Conservation (phyloP, 2,113 vertebrate species). For the Charadrius vociferus region DNA sequence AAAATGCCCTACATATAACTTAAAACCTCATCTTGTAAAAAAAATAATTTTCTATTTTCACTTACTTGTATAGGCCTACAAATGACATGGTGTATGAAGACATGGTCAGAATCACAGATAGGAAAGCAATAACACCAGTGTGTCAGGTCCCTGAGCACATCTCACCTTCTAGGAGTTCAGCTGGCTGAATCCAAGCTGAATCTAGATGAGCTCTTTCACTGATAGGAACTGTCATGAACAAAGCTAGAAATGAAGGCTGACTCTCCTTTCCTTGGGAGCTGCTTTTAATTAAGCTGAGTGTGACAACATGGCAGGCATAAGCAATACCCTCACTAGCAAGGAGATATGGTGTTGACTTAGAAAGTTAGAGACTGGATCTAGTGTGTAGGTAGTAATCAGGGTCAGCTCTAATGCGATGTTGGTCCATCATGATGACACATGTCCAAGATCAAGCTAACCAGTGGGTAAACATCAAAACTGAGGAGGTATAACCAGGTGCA, state of each 20-base stretch:
- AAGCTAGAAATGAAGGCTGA: background rate
- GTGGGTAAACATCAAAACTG: background rate
- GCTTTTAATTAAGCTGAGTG: background rate
- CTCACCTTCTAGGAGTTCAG: background rate
- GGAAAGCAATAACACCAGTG: background rate
- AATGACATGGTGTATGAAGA: background rate
- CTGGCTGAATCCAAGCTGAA: background rate
- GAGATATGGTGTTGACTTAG: background rate
- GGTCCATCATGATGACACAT: background rate
- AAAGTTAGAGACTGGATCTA: background rate
- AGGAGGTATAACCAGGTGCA: background rate
- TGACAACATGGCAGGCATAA: background rate
- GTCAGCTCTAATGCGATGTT: background rate
- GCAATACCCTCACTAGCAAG: background rate
- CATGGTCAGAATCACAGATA: background rate
- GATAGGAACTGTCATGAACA: background rate
- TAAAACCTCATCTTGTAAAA: background rate
- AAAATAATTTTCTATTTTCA: background rate
- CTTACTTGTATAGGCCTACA: background rate
- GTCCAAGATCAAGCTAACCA: background rate
- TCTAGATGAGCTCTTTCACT: background rate
- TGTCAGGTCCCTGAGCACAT: background rate
- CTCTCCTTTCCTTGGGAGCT: background rate
- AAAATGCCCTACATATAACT: background rate
- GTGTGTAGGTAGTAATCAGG: too few relatives aligned